Evolutionary conservation across 2,113 vertebrate species (phyloP).

Genomic region (Archocentrus centrarchus): DNA sequence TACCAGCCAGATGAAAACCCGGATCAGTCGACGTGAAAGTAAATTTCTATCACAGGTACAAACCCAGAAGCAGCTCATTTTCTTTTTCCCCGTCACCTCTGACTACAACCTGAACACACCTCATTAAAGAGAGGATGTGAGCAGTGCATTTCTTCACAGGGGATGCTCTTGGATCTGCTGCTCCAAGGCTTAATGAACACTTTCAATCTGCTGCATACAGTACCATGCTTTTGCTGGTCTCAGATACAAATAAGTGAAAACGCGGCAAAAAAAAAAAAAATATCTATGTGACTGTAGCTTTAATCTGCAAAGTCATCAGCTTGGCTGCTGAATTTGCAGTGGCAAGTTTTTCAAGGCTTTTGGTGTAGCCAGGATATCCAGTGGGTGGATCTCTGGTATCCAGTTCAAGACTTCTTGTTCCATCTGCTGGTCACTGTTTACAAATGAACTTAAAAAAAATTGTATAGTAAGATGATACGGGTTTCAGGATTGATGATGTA

Average conservation of each 20-base stretch:
- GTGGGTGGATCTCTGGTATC: background rate
- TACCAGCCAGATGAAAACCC: background rate
- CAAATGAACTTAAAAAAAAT: accelerated
- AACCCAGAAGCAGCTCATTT: background rate
- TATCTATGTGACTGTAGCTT: background rate
- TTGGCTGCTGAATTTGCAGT: background rate
- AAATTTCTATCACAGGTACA: background rate
- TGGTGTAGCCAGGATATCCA: background rate
- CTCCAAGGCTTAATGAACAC: background rate
- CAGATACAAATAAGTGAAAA: background rate
- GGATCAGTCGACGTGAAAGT: background rate
- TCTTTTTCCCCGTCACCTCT: background rate
- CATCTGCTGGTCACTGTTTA: background rate
- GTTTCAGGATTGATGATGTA: background rate
- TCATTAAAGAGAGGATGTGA: conserved; percentile 26
- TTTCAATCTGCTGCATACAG: background rate
- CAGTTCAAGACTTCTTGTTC: background rate
- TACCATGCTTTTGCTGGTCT: background rate
- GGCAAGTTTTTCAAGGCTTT: background rate
- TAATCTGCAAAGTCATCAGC: background rate
- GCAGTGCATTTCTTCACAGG: background rate
- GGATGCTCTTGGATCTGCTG: background rate
- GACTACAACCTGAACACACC: background rate
- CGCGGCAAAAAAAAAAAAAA: background rate
- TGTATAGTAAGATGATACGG: background rate